Evolutionary conservation across 2,797 vertebrate species (phyloP), one percentile per base, ranked within the genome.

Genomic region (Cichlasoma orientale): DNA sequence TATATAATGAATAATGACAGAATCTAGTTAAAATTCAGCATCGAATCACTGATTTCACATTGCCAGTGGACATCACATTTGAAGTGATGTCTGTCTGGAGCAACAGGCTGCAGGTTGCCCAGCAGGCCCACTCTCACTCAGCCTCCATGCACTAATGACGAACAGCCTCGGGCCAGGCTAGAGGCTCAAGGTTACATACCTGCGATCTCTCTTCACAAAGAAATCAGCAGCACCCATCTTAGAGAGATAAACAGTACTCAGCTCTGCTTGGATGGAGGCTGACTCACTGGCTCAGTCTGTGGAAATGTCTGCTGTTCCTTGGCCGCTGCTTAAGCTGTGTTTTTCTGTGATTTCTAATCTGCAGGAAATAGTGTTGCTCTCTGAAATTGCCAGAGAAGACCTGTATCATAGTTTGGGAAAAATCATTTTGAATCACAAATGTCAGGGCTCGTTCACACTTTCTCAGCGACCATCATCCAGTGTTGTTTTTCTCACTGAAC

Each of bases 161-260:
- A 79, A 70, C 50, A 79, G 88, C 90, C 88, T 86, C 44, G 0
- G 91, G 91, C 83, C 86, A 84, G 78, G 82, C 88, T 77, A 31
- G 69, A 87, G 87, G 90, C 87, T 87, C 73, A 88, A 78, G 85
- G 89, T 86, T 88, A 84, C 85, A 72, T 79, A 86, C 79, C 81
- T 85, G 84, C 81, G 25, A 88, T 86, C 82, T 70, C 50, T 71
- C 14, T 76, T 86, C 87, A 83, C 83, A 91, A 84, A 92, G 87
- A 85, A 84, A 90, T 85, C 90, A 88, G 82, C 90, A 89, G 90
- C 87, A 82, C 78, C 90, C 89, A 91, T 94, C 87, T 91, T 86
- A 79, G 88, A 86, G 79, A 84, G 86, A 91, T 87, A 90, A 92
- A 92, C 87, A 90, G 75, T 77, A 36, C 81, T 89, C 82, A 76